These are phyloP conservation scores for Ceyx margarethae DNA, from an alignment of 2,113 vertebrate species.

Conservation along the genomic window DNA sequence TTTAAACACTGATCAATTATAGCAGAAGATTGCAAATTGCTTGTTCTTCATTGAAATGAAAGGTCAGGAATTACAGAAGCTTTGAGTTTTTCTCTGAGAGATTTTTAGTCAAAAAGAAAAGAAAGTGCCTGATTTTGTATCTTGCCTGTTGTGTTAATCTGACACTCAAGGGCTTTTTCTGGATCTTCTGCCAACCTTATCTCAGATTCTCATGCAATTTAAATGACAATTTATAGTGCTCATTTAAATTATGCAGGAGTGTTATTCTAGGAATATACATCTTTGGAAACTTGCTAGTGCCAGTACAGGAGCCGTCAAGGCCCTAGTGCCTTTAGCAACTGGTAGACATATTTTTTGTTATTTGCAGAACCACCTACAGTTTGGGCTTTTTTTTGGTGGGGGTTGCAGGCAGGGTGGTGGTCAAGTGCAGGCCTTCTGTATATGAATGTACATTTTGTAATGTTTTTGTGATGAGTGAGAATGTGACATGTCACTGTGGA, in stretches of 20 bases:
- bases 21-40: conserved; percentile 9
- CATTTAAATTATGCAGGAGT: conserved; percentile 29
- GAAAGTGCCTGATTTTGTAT: conserved; percentile 9
- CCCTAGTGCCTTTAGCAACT: not conserved
- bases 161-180: conserved; percentile 19
- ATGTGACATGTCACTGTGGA: not conserved
- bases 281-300: not conserved
- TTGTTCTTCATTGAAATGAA: conserved; percentile 38
- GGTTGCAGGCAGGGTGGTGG: not conserved
- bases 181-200: conserved; percentile 44
- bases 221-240: conserved; percentile 43
- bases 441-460: not conserved
- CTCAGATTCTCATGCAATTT: conserved; percentile 41
- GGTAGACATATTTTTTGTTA: not conserved
- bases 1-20: conserved; percentile 40
- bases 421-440: not conserved
- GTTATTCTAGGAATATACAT: not conserved
- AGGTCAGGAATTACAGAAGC: conserved; percentile 19
- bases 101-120: conserved; percentile 24
- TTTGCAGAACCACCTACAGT: not conserved
- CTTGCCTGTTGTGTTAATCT: conserved; percentile 16
- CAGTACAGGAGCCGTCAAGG: not conserved
- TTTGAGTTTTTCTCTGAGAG: not conserved
- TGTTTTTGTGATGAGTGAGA: not conserved
- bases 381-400: too few species aligned